Conservation (phyloP, 2,113 vertebrate species). For the Laticauda laticaudata region DNA sequence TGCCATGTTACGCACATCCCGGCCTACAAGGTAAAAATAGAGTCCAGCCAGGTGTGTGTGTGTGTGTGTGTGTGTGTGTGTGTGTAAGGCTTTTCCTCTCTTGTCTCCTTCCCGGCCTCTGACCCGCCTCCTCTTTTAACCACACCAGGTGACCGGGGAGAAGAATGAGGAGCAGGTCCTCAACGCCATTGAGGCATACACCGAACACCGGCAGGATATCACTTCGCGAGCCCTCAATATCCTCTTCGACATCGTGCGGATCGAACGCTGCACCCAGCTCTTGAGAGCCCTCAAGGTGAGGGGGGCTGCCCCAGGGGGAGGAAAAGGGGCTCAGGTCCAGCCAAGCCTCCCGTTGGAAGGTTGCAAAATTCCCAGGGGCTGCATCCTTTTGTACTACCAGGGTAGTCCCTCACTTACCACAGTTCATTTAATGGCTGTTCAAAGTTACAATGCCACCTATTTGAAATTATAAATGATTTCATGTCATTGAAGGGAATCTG, state of each 20-base stretch:
- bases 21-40: constrained; percentile 85
- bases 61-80: too few relatives aligned
- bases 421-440: too few relatives aligned
- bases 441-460: too few relatives aligned
- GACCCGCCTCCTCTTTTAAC: neutral
- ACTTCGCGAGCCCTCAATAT: constrained; percentile 94
- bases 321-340: too few relatives aligned
- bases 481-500: too few relatives aligned
- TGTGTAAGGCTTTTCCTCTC: neutral
- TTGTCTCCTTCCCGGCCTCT: neutral
- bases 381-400: too few relatives aligned
- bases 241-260: constrained; percentile 93
- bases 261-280: constrained; percentile 91
- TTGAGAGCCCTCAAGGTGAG: constrained; percentile 89
- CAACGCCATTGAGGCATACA: constrained; percentile 94
- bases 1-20: constrained; percentile 93
- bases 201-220: constrained; percentile 89
- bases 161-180: constrained; percentile 96
- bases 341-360: neutral
- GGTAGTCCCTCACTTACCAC: too few relatives aligned
- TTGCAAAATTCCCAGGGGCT: too few relatives aligned
- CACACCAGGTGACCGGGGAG: constrained; percentile 85
- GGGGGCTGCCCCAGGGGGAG: fast-evolving
- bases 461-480: too few relatives aligned
- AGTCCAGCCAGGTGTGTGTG: neutral